Conservation (phyloP, 2,113 vertebrate genomes). For the Struthidea cinerea region DNA sequence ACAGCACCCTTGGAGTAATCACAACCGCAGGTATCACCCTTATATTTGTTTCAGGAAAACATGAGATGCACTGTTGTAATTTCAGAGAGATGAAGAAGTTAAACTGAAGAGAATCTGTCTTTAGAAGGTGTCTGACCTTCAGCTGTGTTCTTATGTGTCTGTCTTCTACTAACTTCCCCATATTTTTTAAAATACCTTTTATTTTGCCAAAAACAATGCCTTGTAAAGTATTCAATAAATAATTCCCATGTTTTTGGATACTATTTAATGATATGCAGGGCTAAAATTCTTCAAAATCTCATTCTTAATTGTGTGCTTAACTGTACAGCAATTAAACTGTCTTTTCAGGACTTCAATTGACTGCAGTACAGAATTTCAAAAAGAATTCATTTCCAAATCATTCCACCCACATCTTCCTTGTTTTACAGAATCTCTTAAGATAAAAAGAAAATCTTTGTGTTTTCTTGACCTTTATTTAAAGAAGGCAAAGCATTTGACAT, state of each 20-base stretch:
- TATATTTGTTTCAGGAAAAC: neutral
- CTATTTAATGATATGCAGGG: neutral
- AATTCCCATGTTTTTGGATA: neutral
- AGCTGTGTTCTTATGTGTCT: neutral
- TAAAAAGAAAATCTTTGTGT: neutral
- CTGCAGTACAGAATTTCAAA: neutral
- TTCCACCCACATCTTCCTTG: neutral
- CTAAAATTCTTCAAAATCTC: neutral
- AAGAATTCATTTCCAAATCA: neutral
- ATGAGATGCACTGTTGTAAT: neutral
- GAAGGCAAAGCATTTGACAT: neutral
- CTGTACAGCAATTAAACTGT: neutral
- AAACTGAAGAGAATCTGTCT: neutral
- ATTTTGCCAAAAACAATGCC: neutral
- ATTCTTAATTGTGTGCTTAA: neutral
- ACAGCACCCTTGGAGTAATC: neutral
- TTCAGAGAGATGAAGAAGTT: neutral
- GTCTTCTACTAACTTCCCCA: neutral
- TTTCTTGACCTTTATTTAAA: conserved; percentile 45
- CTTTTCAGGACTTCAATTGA: neutral
- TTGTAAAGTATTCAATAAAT: neutral
- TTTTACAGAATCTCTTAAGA: neutral
- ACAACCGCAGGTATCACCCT: neutral
- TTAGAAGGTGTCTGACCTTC: neutral
- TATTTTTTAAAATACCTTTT: neutral